These are phyloP conservation scores for Sander lucioperca DNA, from an alignment of 2,113 vertebrate genomes.

Conservation along the genomic window DNA sequence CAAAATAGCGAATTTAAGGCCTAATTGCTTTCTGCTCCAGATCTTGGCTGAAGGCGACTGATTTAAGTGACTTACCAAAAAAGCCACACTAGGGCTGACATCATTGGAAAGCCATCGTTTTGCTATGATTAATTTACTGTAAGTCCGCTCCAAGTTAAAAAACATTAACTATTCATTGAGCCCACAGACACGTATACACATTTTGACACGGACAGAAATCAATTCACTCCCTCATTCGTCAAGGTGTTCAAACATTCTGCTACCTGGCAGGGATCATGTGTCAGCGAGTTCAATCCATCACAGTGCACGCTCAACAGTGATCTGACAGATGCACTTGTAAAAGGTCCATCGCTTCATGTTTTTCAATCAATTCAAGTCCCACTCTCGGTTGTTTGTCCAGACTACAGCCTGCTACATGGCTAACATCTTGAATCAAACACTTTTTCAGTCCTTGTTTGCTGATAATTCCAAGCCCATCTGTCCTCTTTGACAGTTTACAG, in stretches of 20 bases:
- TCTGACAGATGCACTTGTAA: constrained; percentile 78
- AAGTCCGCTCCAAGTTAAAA: constrained; percentile 49
- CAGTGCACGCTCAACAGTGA: constrained; percentile 38
- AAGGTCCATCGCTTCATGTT: constrained; percentile 74
- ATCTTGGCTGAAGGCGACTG: constrained; percentile 86
- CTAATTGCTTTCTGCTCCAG: constrained; percentile 88
- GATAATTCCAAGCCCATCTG: constrained; percentile 56
- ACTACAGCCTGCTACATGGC: constrained; percentile 54
- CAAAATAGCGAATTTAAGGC: constrained; percentile 85
- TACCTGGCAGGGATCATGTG: constrained; percentile 67
- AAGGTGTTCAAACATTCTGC: constrained; percentile 71
- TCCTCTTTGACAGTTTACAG: constrained; percentile 60
- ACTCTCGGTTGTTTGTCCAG: constrained; percentile 69
- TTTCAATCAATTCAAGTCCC: constrained; percentile 75
- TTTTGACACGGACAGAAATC: constrained; percentile 71
- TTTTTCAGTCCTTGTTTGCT: constrained; percentile 32
- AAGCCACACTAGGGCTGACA: constrained; percentile 77
- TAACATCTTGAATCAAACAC: constrained; percentile 59
- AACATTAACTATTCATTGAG: constrained; percentile 66
- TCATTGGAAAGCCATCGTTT: constrained; percentile 58
- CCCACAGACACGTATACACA: constrained; percentile 51
- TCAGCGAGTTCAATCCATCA: constrained; percentile 74
- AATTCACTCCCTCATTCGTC: constrained; percentile 69
- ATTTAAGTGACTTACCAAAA: constrained; percentile 83
- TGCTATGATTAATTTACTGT: constrained; percentile 49